These are phyloP conservation scores for Actinostola sp. DNA, from an alignment of 92 coral and sea anemone species.

Conservation along the genomic window DNA sequence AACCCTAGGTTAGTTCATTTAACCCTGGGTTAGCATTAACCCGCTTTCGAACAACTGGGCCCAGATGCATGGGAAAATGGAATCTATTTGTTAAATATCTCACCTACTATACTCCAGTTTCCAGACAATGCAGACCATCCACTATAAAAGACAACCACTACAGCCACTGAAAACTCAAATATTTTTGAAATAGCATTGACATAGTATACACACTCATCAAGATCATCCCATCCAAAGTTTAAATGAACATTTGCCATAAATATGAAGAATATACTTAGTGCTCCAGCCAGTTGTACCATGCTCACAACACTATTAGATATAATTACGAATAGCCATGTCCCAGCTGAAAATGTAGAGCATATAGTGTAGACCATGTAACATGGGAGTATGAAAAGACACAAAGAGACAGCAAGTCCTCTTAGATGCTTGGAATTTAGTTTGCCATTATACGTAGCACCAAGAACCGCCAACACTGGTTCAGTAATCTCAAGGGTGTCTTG, in stretches of 20 bases:
- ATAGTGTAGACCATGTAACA: constrained; percentile 64
- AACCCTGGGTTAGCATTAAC: too few species aligned
- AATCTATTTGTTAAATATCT: too few species aligned
- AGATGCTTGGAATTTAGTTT: constrained; percentile 53
- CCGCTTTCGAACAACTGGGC: too few species aligned
- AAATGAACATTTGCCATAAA: constrained; percentile 78
- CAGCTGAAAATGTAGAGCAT: constrained; percentile 73
- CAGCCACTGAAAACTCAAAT: constrained; percentile 90
- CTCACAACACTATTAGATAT: constrained; percentile 89
- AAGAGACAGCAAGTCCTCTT: constrained; percentile 64
- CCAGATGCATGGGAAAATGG: too few species aligned
- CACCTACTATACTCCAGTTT: constrained; percentile 89
- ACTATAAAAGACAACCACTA: constrained; percentile 76
- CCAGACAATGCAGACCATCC: constrained; percentile 84
- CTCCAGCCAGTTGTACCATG: constrained; percentile 77
- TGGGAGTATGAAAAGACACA: constrained; percentile 66
- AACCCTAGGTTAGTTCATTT: too few species aligned
- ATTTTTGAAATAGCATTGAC: constrained; percentile 84
- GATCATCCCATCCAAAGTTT: constrained; percentile 63
- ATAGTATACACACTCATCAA: constrained; percentile 94
- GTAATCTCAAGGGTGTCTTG: constrained; percentile 80
- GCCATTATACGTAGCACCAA: constrained; percentile 84
- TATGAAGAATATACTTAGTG: constrained; percentile 72
- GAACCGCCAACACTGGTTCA: constrained; percentile 76
- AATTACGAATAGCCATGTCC: constrained; percentile 88